Conservation (phyloP, 2,888 invertebrate species). For the Alitta virens region DNA sequence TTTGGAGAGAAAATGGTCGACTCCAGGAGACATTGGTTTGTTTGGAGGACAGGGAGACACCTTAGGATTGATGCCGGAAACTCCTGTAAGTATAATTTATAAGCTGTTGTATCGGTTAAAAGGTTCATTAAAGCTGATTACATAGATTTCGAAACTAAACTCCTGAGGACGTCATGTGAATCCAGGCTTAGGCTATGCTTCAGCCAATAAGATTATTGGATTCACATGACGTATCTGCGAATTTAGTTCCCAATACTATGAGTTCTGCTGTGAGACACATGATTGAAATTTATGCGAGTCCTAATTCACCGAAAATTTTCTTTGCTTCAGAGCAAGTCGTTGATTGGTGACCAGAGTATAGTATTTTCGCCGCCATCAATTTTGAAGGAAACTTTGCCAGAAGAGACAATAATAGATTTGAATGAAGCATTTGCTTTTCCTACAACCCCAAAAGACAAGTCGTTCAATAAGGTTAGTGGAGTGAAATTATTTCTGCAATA, state of each 20-base stretch:
- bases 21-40: slow-evolving; percentile 57
- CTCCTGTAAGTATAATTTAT: slow-evolving; percentile 15
- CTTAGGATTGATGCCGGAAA: slow-evolving; percentile 22
- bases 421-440: slow-evolving; percentile 40
- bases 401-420: slow-evolving; percentile 23
- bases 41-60: slow-evolving; percentile 30
- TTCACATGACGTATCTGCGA: not conserved
- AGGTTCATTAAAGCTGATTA: no score
- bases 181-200: no score
- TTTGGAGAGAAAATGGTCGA: slow-evolving; percentile 73
- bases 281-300: not conserved
- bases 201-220: no score
- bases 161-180: no score
- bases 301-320: not conserved
- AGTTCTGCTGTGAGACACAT: not conserved
- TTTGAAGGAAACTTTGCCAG: slow-evolving; percentile 26
- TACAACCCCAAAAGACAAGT: slow-evolving; percentile 22
- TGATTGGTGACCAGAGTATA: slow-evolving; percentile 72
- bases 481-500: not conserved
- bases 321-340: slow-evolving; percentile 73
- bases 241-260: not conserved
- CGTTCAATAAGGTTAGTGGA: not conserved
- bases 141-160: no score
- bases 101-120: no score
- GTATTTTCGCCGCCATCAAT: slow-evolving; percentile 85